Conservation (phyloP, 2,888 invertebrate species). For the Eupithecia abbreviata region DNA sequence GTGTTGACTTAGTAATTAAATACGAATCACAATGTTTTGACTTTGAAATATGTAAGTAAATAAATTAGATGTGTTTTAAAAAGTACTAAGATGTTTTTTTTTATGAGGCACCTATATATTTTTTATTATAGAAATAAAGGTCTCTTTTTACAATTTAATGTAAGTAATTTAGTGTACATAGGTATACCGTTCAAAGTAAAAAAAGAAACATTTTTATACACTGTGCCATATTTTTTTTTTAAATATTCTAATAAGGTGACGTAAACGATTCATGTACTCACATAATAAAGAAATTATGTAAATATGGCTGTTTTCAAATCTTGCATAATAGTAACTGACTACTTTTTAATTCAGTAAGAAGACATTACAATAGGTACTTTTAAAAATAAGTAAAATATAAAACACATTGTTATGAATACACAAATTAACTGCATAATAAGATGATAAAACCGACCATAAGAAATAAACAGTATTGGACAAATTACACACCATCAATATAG, state of each 20-base stretch:
- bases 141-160: no score
- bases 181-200: neutral
- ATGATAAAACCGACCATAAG: neutral
- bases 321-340: neutral
- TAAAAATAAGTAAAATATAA: neutral
- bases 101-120: no score
- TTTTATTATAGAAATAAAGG: no score
- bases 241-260: neutral
- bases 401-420: neutral
- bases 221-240: neutral
- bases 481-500: neutral
- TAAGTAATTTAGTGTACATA: no score
- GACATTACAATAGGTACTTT: neutral
- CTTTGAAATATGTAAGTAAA: neutral
- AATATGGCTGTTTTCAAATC: neutral
- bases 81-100: neutral
- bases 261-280: neutral
- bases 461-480: neutral
- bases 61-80: no score
- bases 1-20: constrained; percentile 6
- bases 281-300: neutral
- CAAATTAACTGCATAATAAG: neutral
- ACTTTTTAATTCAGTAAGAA: neutral
- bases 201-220: neutral
- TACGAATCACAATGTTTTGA: neutral